These are phyloP conservation scores for Halictus ligatus DNA, from an alignment of 2,888 invertebrate genomes.

Conservation along the genomic window DNA sequence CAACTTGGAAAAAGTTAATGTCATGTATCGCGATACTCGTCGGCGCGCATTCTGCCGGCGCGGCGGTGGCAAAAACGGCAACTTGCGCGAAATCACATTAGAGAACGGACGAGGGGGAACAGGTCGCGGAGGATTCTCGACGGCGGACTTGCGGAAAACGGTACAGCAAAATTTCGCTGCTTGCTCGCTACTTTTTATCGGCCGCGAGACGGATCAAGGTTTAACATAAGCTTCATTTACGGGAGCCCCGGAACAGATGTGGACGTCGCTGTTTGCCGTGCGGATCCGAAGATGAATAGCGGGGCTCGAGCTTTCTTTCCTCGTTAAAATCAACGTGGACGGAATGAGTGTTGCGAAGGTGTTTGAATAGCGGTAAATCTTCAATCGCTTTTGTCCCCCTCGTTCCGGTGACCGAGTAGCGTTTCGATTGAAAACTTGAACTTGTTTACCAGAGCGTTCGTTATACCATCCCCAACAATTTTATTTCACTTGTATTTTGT, in stretches of 20 bases:
- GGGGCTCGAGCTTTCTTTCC: slow-evolving; percentile 25
- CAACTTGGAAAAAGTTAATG: slow-evolving; percentile 26
- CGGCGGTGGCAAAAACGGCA: slow-evolving; percentile 39
- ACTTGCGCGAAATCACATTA: slow-evolving; percentile 48
- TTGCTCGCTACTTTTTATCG: slow-evolving; percentile 39
- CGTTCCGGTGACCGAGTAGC: neutral
- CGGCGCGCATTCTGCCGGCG: slow-evolving; percentile 13
- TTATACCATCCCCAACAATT: neutral
- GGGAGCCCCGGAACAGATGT: slow-evolving; percentile 31
- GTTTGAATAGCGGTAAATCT: slow-evolving; percentile 18
- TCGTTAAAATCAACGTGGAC: slow-evolving; percentile 3
- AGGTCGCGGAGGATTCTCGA: slow-evolving; percentile 10
- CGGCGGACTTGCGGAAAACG: neutral
- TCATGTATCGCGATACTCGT: slow-evolving; percentile 40
- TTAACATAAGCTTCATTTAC: slow-evolving; percentile 63
- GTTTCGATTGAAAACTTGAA: neutral
- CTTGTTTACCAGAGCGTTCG: neutral
- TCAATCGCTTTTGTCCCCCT: slow-evolving; percentile 7
- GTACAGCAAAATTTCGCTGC: slow-evolving; percentile 17
- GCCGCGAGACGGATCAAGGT: slow-evolving; percentile 29
- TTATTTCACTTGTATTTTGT: neutral
- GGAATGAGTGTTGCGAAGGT: neutral
- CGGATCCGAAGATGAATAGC: slow-evolving; percentile 48
- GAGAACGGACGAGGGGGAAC: neutral
- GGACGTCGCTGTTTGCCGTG: slow-evolving; percentile 38